Percentiles rank a stretch among this genome's conserved stretches.
These are phyloP conservation scores for Nephrotoma appendiculata DNA, from an alignment of 2,888 invertebrate species.

Conservation along the genomic window DNA sequence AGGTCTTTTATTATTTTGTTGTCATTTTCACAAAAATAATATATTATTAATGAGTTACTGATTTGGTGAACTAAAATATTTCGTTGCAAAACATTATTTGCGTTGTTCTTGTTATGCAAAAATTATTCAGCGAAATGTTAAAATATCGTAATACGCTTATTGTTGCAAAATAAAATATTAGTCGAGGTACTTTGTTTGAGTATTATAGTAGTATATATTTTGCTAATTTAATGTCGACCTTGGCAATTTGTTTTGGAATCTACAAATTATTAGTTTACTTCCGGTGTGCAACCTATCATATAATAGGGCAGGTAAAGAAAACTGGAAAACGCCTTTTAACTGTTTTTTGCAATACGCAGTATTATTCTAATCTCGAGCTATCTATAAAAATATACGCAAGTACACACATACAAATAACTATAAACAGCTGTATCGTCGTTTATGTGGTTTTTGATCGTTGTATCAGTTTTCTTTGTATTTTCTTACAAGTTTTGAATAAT, in stretches of 20 bases:
- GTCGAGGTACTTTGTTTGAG: neutral
- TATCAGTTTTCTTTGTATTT: neutral
- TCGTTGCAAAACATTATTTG: neutral
- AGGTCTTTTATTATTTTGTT: neutral
- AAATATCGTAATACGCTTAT: neutral
- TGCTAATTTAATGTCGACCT: neutral
- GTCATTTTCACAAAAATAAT: neutral
- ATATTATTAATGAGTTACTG: neutral
- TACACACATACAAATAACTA: neutral
- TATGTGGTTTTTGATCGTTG: neutral
- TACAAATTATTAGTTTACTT: no score
- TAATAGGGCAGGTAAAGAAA: no score
- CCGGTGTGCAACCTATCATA: no score
- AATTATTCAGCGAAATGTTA: neutral
- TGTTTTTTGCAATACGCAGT: neutral
- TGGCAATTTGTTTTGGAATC: neutral
- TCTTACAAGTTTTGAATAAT: neutral
- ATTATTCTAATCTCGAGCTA: no score
- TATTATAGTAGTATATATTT: neutral
- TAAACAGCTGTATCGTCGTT: neutral
- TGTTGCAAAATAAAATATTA: neutral
- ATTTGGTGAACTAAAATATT: neutral
- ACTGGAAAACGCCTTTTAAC: no score
- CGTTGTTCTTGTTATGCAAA: neutral
- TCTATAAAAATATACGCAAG: neutral